A percentile compares a stretch with the other conserved stretches of the same genome.
Evolutionary conservation across 2,113 vertebrate species (phyloP).

Genomic region (Seriola quinqueradiata): DNA sequence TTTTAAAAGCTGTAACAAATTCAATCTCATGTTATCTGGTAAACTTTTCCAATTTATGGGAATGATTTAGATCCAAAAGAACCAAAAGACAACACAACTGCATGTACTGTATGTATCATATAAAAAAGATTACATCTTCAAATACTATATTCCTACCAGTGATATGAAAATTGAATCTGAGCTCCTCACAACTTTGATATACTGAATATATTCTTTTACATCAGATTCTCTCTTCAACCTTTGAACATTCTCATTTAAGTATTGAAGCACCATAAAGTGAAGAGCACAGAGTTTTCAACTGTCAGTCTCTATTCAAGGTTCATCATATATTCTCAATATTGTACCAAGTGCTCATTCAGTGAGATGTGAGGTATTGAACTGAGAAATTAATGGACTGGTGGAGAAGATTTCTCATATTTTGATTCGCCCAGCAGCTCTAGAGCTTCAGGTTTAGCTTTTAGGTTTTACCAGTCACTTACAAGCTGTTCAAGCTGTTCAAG

Average conservation of each 20-base stretch:
- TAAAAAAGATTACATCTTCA: background rate
- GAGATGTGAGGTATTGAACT: constrained; percentile 21
- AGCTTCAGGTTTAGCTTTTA: background rate
- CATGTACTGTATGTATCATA: background rate
- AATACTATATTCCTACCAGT: background rate
- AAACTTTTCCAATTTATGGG: no score
- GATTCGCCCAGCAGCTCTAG: constrained; percentile 19
- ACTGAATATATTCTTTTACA: background rate
- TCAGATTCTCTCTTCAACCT: background rate
- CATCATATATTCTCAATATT: constrained; percentile 15
- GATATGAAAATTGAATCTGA: background rate
- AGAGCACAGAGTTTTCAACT: background rate
- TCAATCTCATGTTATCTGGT: no score
- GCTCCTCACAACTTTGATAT: background rate
- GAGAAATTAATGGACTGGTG: constrained; percentile 25
- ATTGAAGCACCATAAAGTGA: background rate
- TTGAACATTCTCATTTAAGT: background rate
- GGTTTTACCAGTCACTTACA: background rate
- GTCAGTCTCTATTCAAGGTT: background rate
- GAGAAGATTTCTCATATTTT: constrained; percentile 19
- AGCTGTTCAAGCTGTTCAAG: background rate
- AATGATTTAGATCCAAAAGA: background rate
- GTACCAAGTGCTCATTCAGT: constrained; percentile 1
- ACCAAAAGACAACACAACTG: background rate
- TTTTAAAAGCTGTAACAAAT: no score